Base-by-base conservation (phyloP, 35 echinoderm and acorn worm species). In the Strongylocentrotus purpuratus region DNA sequence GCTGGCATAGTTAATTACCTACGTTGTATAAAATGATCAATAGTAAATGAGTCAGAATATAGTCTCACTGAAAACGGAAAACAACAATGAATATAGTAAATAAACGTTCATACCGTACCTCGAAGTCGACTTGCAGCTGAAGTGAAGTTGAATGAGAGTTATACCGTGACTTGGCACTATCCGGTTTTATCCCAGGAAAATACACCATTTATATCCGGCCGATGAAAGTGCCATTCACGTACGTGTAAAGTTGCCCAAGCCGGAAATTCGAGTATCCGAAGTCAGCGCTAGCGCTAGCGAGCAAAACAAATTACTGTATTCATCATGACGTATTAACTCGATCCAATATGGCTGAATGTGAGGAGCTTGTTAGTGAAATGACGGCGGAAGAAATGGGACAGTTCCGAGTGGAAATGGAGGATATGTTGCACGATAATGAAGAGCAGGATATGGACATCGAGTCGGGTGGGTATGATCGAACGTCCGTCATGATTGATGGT, bases 401-500 rank as follows among this genome's bases (percentile, higher is more conserved):
- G 15, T 93, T 93, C n/a, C 91, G 48, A 48, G 91, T 46, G 1
- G 95, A 96, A 86, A 93, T 92, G 45, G 95, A 94, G 61, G 95
- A 86, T 48, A 91, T 86, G 70, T 9, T 61, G 3, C 71, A 94
- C 45, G 61, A 94, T n/a, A 91, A 89, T 65, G 95, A 97, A 88
- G 94, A 46, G 46, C 86, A 97, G 15, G 95, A 94, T 50, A 94
- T 94, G 94, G 94, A 96, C 13, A 93, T 88, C 10, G 97, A 96
- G 28, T 55, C 65, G 9, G 70, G 60, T 46, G 47, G 93, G 32
- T 98, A 95, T 86, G 97, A 98, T 45, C 87, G 95, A 48, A 98
- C 97, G 18, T 98, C 96, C 7, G 97, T 98, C 15, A 97, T 97
- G 33, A 98, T 98, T 47, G 96, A 98, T 92, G 94, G 87, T 5